phyloP scores from a whole-genome alignment of 2,797 vertebrate genomes.

The Mormyrops attenuatus region DNA sequence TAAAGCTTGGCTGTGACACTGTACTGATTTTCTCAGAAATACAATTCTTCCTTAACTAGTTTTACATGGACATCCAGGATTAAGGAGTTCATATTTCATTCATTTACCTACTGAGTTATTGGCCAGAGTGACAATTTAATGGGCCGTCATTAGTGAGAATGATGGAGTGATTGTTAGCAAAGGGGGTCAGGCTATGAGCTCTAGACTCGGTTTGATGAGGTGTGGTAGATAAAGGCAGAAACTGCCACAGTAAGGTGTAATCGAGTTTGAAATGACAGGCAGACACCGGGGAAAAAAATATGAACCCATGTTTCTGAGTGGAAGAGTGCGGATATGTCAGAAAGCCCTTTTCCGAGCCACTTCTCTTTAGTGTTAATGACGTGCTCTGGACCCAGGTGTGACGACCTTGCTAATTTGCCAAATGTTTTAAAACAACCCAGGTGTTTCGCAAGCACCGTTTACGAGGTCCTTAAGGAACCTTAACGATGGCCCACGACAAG shows the following conservation, averaged over 20 bases:
- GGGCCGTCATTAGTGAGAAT: slow-evolving; percentile 63
- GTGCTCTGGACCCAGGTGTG: slow-evolving; percentile 24
- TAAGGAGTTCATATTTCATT: slow-evolving; percentile 68
- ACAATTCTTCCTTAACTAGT: background rate
- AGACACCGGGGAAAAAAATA: background rate
- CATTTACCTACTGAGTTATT: slow-evolving; percentile 51
- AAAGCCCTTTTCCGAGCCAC: slow-evolving; percentile 49
- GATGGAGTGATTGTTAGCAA: slow-evolving; percentile 65
- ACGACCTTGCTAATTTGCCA: slow-evolving; percentile 39
- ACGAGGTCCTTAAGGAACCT: background rate
- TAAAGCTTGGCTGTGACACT: background rate
- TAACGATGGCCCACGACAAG: background rate
- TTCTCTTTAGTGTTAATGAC: slow-evolving; percentile 44
- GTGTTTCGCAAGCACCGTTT: background rate
- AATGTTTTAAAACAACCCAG: slow-evolving; percentile 19
- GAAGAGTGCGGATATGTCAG: background rate
- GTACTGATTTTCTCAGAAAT: background rate
- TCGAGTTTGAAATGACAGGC: slow-evolving; percentile 62
- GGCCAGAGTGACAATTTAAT: slow-evolving; percentile 61
- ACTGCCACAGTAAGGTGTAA: slow-evolving; percentile 59
- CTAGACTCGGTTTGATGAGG: slow-evolving; percentile 57
- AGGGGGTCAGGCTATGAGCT: slow-evolving; percentile 45
- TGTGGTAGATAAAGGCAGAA: slow-evolving; percentile 64
- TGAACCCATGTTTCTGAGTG: background rate
- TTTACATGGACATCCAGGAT: slow-evolving; percentile 33